Percentiles rank a stretch among this genome's conserved stretches.
phyloP scores from a whole-genome alignment of 2,888 invertebrate species.

The Diploptera punctata region DNA sequence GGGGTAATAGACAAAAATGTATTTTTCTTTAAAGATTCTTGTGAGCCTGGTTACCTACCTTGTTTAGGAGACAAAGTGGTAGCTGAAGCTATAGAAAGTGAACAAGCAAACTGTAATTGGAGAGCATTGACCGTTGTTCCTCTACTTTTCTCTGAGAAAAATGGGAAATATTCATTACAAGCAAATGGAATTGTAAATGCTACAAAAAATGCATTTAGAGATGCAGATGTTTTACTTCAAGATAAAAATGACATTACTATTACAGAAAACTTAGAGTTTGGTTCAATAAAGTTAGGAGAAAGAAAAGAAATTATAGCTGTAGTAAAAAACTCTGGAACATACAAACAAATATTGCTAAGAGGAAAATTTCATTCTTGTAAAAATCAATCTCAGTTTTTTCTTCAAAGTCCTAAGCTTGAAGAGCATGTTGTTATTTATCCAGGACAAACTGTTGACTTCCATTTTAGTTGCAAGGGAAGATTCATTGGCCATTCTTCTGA shows the following conservation, averaged over 20 bases:
- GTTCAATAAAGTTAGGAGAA: slow-evolving; percentile 55
- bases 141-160: neutral
- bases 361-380: slow-evolving; percentile 61
- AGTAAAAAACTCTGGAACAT: slow-evolving; percentile 56
- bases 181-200: neutral
- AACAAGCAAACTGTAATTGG: slow-evolving; percentile 65
- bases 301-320: slow-evolving; percentile 56
- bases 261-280: slow-evolving; percentile 56
- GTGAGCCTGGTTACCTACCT: slow-evolving; percentile 63
- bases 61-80: slow-evolving; percentile 65
- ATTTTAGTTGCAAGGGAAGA: slow-evolving; percentile 62
- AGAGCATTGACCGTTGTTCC: slow-evolving; percentile 63
- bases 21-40: slow-evolving; percentile 64
- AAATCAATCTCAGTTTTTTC: slow-evolving; percentile 60
- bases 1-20: slow-evolving; percentile 66
- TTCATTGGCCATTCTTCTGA: slow-evolving; percentile 68
- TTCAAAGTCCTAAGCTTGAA: slow-evolving; percentile 55
- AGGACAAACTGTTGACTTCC: slow-evolving; percentile 55
- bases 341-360: slow-evolving; percentile 57
- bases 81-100: slow-evolving; percentile 76
- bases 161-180: neutral
- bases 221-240: slow-evolving; percentile 45
- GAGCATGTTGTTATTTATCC: slow-evolving; percentile 55
- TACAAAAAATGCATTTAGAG: slow-evolving; percentile 37
- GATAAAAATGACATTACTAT: slow-evolving; percentile 62